phyloP scores from a whole-genome alignment of 2,888 invertebrate genomes.

The Epirrhoe alternata region DNA sequence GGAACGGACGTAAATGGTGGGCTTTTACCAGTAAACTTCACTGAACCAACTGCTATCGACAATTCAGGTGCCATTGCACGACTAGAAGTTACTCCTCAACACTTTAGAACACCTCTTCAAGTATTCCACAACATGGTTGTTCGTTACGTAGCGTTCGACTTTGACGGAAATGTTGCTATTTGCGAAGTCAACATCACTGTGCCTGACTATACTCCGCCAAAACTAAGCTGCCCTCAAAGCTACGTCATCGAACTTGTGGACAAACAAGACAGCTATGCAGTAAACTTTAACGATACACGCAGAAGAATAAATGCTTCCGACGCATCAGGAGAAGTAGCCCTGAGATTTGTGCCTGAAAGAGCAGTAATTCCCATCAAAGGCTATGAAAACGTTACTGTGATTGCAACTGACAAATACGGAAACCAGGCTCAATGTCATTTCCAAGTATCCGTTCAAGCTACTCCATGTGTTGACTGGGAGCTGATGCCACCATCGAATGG shows the following conservation, averaged over 20 bases:
- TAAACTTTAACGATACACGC: slow-evolving; percentile 96
- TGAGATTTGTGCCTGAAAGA: slow-evolving; percentile 93
- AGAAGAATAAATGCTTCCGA: slow-evolving; percentile 94
- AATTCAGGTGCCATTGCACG: slow-evolving; percentile 98
- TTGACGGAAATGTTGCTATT: slow-evolving; percentile 98
- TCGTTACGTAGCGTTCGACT: slow-evolving; percentile 98
- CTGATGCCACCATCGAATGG: slow-evolving; percentile 95
- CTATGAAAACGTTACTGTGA: slow-evolving; percentile 96
- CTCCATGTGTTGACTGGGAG: slow-evolving; percentile 98
- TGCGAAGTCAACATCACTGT: slow-evolving; percentile 98
- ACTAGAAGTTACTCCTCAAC: slow-evolving; percentile 95
- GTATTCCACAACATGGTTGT: slow-evolving; percentile 96
- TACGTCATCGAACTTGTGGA: slow-evolving; percentile 97
- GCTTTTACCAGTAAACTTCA: slow-evolving; percentile 95
- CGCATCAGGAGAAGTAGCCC: slow-evolving; percentile 93
- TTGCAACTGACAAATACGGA: slow-evolving; percentile 94
- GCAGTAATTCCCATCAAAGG: slow-evolving; percentile 94
- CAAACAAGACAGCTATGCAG: slow-evolving; percentile 94
- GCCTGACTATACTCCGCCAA: slow-evolving; percentile 96
- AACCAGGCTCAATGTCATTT: slow-evolving; percentile 96
- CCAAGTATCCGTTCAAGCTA: slow-evolving; percentile 96
- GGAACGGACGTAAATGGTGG: slow-evolving; percentile 95
- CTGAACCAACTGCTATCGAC: slow-evolving; percentile 97
- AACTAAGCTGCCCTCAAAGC: slow-evolving; percentile 95
- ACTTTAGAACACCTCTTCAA: slow-evolving; percentile 94